phyloP scores from a whole-genome alignment of 2,797 vertebrate genomes.

The Epinephelus malabaricus region DNA sequence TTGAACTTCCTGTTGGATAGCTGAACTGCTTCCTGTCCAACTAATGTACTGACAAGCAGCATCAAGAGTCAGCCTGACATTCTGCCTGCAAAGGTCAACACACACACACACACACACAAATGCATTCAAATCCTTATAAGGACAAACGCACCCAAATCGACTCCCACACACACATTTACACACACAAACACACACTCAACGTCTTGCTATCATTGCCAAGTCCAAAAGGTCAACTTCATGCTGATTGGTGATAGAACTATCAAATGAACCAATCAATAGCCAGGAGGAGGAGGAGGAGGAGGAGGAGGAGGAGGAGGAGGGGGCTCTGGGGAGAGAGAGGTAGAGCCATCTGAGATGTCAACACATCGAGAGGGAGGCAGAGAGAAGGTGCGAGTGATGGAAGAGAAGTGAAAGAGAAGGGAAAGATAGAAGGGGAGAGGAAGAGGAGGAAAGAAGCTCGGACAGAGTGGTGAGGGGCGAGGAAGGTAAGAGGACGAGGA shows the following conservation, averaged over 20 bases:
- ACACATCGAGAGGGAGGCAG: neutral
- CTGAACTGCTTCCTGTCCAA: slow-evolving; percentile 60
- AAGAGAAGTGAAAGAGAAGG: too few species aligned
- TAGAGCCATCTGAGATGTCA: neutral
- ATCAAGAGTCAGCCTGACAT: slow-evolving; percentile 94
- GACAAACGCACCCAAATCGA: slow-evolving; percentile 21
- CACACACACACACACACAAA: slow-evolving; percentile 38
- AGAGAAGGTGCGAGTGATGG: neutral
- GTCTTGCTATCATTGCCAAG: slow-evolving; percentile 93
- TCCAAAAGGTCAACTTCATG: slow-evolving; percentile 97
- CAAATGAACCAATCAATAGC: slow-evolving; percentile 98
- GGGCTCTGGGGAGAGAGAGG: neutral
- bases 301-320: slow-evolving; percentile 59
- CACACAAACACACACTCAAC: slow-evolving; percentile 32
- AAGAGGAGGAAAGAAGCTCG: too few species aligned
- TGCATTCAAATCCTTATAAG: neutral
- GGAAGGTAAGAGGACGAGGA: neutral
- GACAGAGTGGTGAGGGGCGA: neutral
- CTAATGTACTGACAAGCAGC: slow-evolving; percentile 90
- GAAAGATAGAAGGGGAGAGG: neutral
- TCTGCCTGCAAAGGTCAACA: slow-evolving; percentile 95
- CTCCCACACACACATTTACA: slow-evolving; percentile 2
- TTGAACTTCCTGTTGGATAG: slow-evolving; percentile 52
- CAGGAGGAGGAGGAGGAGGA: slow-evolving; percentile 75
- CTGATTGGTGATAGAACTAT: slow-evolving; percentile 99